Base-by-base conservation (phyloP, 2,797 vertebrate species). In the Cyprinodon diabolis region DNA sequence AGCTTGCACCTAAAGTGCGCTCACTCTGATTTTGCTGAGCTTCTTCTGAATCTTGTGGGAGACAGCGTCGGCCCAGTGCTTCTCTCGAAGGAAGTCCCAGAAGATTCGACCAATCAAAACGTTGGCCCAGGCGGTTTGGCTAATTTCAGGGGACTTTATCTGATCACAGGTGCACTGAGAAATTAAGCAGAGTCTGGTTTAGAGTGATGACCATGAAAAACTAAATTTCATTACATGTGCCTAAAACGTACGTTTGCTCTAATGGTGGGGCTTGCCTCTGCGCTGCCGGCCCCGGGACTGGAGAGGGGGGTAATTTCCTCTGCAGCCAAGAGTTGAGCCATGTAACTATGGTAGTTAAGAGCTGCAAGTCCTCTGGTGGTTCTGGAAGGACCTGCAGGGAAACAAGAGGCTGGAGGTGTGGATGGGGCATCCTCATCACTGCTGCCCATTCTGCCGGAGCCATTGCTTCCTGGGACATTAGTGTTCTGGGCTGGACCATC, bases 31-130 rank as follows among this genome's bases (percentile, higher is more conserved):
- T 92, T 95, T 97, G 92, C 96, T 96, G 75, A 98, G 74, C 83
- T 97, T 98, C 91, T 96, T 96, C 91, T 97, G 97, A 78, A 98
- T 96, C 90, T 97, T 97, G 81, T 73, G 84, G 78, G 96, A 95
- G 49, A 97, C 95, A 17, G 92, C 87, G 70, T 96, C 93, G 0
- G 95, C 91, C 96, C 96, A 97, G 92, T 95, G 93, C 56, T 84
- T 96, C 86, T 97, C 96, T 49, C 86, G 84, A 9, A 98, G 94
- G 81, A 97, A 96, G 87, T 97, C 96, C 96, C 96, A 97, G 88
- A 97, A 97, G 83, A 97, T 91, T 48, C 96, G 94, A 1, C 96
- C 96, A 68, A 96, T 93, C 72, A 96, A 81, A 0, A 95, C 95
- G 0, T 97, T 97, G 54, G 91, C 90, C 96, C 96, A 97, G 2